Base-by-base conservation (phyloP, 2,113 vertebrate species). In the Entelurus aequoreus region DNA sequence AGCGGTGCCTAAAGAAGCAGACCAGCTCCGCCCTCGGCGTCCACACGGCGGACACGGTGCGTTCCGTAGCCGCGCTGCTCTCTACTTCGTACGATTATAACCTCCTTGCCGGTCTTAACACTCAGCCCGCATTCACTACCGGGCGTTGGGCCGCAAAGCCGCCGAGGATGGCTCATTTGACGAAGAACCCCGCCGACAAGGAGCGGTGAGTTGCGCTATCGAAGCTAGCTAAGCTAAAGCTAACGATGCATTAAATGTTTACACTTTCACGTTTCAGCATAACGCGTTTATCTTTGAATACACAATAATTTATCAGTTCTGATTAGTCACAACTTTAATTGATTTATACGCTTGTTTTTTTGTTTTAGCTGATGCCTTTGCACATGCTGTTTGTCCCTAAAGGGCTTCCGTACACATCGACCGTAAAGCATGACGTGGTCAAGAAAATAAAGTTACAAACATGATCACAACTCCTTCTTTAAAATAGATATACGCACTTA, bases 181-280 rank as follows among this genome's bases (percentile, higher is more conserved):
- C 77, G 3, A 52, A 71, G 16, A 88, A 87, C 55, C 87, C 84
- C 3, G 84, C 87, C 1, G 87, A 85, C 5, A 87, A 89, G 67
- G 87, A 89, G 55, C 78, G 90, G 90, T 89, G 40, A 64, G 83
- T 50, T 9, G 8, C 5, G 1, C 6, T 6, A 0, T 1, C 0
- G 8, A 42, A 7, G 44, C 59, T 69, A 55, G 5, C 38, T 2
- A 36, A 37, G 60, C 57, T 75, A 59, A 50, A 44, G 71, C 66
- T 66, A 75, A 15, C 47, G 5, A 7, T 14, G 11, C 5, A 16
- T 19, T 4, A 0, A 57, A 5, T 9, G 7, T 5, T 19, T 21
- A 19, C 11, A 21, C 11, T 14, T 19, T 9, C 12, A 44, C 13
- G 5, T 4, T 13, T 44, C 6, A 13, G 0, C 4, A 42, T 42